phyloP scores from a whole-genome alignment of 2,797 vertebrate genomes.

The Pangasius krempfi region DNA sequence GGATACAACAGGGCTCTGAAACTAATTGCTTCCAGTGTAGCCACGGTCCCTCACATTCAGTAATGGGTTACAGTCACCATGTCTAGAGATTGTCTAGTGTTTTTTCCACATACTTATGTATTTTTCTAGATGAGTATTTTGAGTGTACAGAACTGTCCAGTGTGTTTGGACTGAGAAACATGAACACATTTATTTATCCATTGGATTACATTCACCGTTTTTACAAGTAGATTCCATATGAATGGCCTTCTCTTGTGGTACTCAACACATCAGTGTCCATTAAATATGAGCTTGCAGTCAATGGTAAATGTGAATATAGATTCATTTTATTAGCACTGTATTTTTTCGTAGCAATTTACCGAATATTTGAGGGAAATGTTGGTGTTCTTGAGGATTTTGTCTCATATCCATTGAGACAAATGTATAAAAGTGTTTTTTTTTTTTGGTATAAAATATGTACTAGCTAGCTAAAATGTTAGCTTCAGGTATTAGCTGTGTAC shows the following conservation, averaged over 20 bases:
- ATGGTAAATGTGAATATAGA: background rate
- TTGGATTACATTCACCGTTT: background rate
- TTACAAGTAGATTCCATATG: background rate
- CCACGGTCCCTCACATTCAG: background rate
- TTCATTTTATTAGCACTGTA: background rate
- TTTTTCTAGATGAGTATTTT: background rate
- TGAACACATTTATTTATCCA: background rate
- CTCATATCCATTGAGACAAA: background rate
- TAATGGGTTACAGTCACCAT: background rate
- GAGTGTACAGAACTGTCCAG: background rate
- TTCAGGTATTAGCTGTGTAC: background rate
- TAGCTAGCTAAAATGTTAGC: background rate
- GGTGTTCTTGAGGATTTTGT: background rate
- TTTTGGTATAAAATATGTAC: background rate
- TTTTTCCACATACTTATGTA: background rate
- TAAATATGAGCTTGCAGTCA: background rate
- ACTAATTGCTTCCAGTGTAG: background rate
- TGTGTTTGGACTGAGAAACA: background rate
- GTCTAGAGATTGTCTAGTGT: background rate
- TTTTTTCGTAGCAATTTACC: background rate
- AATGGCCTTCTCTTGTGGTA: background rate
- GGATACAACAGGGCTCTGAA: background rate
- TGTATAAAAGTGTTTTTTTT: background rate
- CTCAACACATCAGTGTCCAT: too few species aligned
- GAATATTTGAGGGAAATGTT: background rate